Evolutionary conservation across 2,888 invertebrate genomes (phyloP).

Genomic region (Octodonta nipae): DNA sequence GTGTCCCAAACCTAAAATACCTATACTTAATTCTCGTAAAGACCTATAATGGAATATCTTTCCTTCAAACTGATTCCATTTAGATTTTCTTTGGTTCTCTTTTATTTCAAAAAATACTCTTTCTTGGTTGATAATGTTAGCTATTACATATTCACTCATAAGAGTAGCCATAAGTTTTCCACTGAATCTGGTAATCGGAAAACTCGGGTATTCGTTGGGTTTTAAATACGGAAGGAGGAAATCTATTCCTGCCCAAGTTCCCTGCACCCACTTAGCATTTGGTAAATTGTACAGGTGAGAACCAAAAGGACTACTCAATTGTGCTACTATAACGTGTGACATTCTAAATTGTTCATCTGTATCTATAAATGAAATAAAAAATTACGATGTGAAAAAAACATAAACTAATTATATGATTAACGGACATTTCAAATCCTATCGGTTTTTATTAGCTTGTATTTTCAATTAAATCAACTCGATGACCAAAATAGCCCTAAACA

Average conservation of each 20-base stretch:
- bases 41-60: slow-evolving; percentile 30
- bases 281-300: slow-evolving; percentile 30
- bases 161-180: slow-evolving; percentile 35
- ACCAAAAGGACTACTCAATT: slow-evolving; percentile 32
- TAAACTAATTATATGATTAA: no score
- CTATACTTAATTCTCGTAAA: slow-evolving; percentile 38
- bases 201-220: slow-evolving; percentile 19
- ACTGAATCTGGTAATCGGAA: slow-evolving; percentile 33
- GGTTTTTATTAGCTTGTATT: no score
- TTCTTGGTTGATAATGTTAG: slow-evolving; percentile 38
- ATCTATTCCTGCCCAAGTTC: slow-evolving; percentile 39
- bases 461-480: no score
- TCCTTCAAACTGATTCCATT: slow-evolving; percentile 30
- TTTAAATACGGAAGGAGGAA: slow-evolving; percentile 21
- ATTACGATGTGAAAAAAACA: no score
- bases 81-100: slow-evolving; percentile 16
- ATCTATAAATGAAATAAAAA: slow-evolving; percentile 8
- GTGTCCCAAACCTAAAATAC: slow-evolving; percentile 41
- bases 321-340: slow-evolving; percentile 34
- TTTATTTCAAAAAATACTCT: slow-evolving; percentile 29
- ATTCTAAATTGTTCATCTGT: slow-evolving; percentile 19
- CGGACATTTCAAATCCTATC: no score
- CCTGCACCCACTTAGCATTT: slow-evolving; percentile 36
- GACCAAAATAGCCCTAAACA: no score
- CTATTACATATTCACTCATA: slow-evolving; percentile 40